Evolutionary conservation across 2,888 invertebrate species (phyloP).

Genomic region (Zhuqinia jingwanae): DNA sequence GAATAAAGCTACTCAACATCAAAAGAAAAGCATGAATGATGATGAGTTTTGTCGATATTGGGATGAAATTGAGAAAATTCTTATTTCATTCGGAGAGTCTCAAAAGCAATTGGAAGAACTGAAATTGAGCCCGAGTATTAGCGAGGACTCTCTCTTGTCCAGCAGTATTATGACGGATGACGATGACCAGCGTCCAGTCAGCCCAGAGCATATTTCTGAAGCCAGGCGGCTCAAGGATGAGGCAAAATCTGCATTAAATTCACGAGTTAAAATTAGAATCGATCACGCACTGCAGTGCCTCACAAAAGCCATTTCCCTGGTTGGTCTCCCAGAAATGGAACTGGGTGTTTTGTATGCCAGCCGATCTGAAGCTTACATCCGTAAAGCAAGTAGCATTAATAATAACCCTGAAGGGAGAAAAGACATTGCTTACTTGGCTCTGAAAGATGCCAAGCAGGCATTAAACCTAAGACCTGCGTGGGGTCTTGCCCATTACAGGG

Average conservation of each 20-base stretch:
- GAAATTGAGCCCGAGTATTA: constrained; percentile 70
- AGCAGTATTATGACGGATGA: constrained; percentile 28
- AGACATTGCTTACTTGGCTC: constrained; percentile 62
- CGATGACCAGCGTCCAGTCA: constrained; percentile 50
- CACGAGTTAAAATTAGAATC: constrained; percentile 25
- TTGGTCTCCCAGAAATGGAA: constrained; percentile 68
- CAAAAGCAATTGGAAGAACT: constrained; percentile 71
- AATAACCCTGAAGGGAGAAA: constrained; percentile 43
- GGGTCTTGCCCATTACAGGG: constrained; percentile 72
- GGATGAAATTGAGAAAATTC: constrained; percentile 72
- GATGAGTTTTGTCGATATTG: constrained; percentile 72
- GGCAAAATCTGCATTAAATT: constrained; percentile 62
- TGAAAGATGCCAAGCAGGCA: constrained; percentile 73
- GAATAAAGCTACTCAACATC: constrained; percentile 65
- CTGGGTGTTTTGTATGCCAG: constrained; percentile 65
- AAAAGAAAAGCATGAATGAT: constrained; percentile 69
- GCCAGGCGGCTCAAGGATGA: constrained; percentile 68
- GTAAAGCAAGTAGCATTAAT: constrained; percentile 42
- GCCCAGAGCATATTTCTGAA: constrained; percentile 60
- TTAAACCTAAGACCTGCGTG: constrained; percentile 71
- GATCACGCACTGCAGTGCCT: constrained; percentile 61
- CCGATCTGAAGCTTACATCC: constrained; percentile 71
- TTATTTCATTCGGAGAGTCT: constrained; percentile 73
- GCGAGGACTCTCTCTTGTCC: constrained; percentile 69
- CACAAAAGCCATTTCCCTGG: constrained; percentile 59